Base-by-base conservation (phyloP, 2,797 vertebrate genomes). In the Helicolenus hilgendorfi region DNA sequence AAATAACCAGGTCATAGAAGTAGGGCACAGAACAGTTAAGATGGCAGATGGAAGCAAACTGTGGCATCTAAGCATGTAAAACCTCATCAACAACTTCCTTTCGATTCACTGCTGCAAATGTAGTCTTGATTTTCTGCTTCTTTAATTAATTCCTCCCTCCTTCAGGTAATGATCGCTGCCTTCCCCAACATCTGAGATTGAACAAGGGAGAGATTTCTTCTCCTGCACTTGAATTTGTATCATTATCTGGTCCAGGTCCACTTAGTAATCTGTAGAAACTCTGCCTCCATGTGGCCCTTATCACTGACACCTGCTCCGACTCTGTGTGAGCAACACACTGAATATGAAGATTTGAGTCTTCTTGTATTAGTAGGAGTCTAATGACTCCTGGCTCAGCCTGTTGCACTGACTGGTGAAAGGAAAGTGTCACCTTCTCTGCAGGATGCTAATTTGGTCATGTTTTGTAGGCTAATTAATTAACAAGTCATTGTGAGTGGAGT, bases 101-200 rank as follows among this genome's bases (percentile, higher is more conserved):
- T 70, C 6, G 41, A 20, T 81, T 83, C 33, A 77, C 24, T 81
- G 77, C 38, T 82, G 68, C 35, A 76, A 80, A 82, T 64, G 56
- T 4, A 58, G 68, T 75, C 84, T 93, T 5, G 8, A 58, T 92
- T 89, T 85, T 73, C 33, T 87, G 45, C 59, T 49, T 59, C 20
- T 79, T 90, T 91, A 77, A 91, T 93, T 68, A 86, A 91, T 89
- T 81, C 65, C 26, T 83, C 20, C 10, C 64, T 84, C 35, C 33
- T 77, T 67, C 36, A 76, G 72, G 33, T 80, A 89, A 76, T 62
- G 71, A 83, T 77, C 1, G 5, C 35, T 69, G 71, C 72, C 20
- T 81, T 74, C 18, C 53, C 74, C 38, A 56, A 18, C 59, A 22
- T 75, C 49, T 81, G 35, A 73, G 14, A 70, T 38, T 56, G 15